Evolutionary conservation across 2,113 vertebrate genomes (phyloP).

Genomic region (Perca schrenkii): DNA sequence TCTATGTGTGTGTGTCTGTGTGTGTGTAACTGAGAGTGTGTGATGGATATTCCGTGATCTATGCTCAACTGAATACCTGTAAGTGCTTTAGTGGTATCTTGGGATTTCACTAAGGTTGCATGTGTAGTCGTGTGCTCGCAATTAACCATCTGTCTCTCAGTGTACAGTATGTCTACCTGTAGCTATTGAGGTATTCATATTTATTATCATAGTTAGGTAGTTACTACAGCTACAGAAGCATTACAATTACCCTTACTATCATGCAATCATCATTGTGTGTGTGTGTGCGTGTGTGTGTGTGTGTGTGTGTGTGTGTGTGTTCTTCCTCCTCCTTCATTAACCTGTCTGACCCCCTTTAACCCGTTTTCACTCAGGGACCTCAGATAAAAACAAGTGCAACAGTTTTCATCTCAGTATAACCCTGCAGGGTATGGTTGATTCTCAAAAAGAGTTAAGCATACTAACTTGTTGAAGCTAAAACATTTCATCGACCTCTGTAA

Average conservation of each 20-base stretch:
- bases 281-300: neutral
- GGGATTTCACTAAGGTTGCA: constrained; percentile 63
- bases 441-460: constrained; percentile 5
- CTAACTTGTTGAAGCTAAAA: constrained; percentile 27
- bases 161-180: constrained; percentile 16
- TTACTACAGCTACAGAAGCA: too few relatives aligned
- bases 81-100: constrained; percentile 57
- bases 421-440: constrained; percentile 10
- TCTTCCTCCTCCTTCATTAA: constrained; percentile 31
- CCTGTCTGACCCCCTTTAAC: constrained; percentile 20
- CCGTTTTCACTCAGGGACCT: constrained; percentile 25
- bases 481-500: constrained; percentile 35
- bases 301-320: neutral
- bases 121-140: constrained; percentile 41
- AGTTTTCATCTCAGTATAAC: constrained; percentile 24
- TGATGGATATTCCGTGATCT: constrained; percentile 35
- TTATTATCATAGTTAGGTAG: too few relatives aligned
- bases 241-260: too few relatives aligned
- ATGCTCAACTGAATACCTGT: constrained; percentile 65
- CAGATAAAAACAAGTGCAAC: constrained; percentile 28
- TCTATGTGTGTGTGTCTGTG: constrained; percentile 34
- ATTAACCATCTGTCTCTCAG: constrained; percentile 53
- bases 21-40: constrained; percentile 41
- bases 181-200: neutral
- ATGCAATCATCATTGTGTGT: neutral